A percentile compares a stretch with the other conserved stretches of the same genome.
These are phyloP conservation scores for Astyanax mexicanus DNA, from an alignment of 2,797 vertebrate genomes.

Conservation along the genomic window DNA sequence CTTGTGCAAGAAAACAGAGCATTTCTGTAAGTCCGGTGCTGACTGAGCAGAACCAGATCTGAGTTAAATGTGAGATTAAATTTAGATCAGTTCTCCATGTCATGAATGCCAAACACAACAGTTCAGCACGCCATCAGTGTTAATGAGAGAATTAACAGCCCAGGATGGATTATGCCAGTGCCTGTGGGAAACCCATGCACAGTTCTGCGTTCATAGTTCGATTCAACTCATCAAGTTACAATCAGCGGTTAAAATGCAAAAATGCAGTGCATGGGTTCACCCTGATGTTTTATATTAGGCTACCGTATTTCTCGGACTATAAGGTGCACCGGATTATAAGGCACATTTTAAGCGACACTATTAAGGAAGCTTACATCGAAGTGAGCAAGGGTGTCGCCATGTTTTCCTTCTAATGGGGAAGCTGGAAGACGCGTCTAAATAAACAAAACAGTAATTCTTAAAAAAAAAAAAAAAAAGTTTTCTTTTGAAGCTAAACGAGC, in stretches of 20 bases:
- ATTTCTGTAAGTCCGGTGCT: background rate
- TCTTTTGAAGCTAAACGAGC: no score
- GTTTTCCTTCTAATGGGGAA: no score
- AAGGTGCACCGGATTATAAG: no score
- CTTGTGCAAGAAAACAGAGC: background rate
- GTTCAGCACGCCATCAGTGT: background rate
- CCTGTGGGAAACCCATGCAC: background rate
- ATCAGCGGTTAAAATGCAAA: background rate
- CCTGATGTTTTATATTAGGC: background rate
- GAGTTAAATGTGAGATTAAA: background rate
- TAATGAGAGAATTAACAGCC: no score
- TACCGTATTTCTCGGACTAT: no score
- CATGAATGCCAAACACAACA: background rate
- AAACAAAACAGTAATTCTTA: no score
- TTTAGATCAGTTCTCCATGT: background rate
- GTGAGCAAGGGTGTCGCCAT: no score
- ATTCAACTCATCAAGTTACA: background rate
- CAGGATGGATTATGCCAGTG: no score
- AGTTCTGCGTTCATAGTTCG: background rate
- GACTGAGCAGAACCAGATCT: background rate
- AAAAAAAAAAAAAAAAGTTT: no score
- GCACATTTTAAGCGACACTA: no score
- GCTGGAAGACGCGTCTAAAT: no score
- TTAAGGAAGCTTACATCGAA: no score
- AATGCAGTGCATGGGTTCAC: background rate